These are phyloP conservation scores for Pseudochirops corinnae DNA, from an alignment of 2,797 vertebrate genomes.

Conservation along the genomic window DNA sequence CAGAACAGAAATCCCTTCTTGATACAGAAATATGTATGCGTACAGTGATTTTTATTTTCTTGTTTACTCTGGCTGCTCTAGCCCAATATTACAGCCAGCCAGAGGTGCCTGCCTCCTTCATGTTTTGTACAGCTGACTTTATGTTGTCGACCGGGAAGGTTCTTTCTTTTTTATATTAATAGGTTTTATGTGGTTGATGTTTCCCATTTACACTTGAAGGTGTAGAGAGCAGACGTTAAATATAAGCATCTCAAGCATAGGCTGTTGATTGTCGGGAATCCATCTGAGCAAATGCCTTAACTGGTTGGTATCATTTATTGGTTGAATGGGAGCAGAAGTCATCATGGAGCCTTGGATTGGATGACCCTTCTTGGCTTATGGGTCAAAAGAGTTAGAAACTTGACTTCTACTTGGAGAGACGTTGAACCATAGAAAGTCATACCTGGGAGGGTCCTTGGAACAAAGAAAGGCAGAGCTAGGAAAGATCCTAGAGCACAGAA, in stretches of 20 bases:
- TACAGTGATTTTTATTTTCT: constrained; percentile 37
- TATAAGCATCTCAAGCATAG: background rate
- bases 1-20: constrained; percentile 8
- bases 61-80: background rate
- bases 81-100: background rate
- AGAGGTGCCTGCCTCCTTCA: background rate
- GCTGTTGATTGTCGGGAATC: background rate
- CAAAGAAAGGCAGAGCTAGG: background rate
- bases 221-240: background rate
- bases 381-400: background rate
- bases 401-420: background rate
- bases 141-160: background rate
- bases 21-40: background rate
- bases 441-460: background rate
- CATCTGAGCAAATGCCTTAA: background rate
- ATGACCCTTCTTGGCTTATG: background rate
- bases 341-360: background rate
- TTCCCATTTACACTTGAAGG: constrained; percentile 41
- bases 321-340: background rate
- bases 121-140: constrained; percentile 27
- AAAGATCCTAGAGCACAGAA: background rate
- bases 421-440: background rate
- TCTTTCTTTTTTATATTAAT: constrained; percentile 48
- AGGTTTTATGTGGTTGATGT: constrained; percentile 52
- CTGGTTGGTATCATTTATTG: background rate